These are phyloP conservation scores for Antheraea yamamai DNA, from an alignment of 2,888 invertebrate genomes.

Conservation along the genomic window DNA sequence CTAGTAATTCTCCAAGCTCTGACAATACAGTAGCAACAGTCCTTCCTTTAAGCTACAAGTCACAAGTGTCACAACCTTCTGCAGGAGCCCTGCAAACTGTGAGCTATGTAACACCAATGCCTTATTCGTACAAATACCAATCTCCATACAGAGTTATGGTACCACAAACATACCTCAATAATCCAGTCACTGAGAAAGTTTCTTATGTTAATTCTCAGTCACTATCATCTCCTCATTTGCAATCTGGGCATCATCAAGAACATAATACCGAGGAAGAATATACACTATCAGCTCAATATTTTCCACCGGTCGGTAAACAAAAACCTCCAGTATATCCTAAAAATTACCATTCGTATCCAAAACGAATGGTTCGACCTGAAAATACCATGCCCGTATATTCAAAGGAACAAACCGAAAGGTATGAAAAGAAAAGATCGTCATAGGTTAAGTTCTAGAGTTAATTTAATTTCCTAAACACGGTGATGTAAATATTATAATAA, in stretches of 20 bases:
- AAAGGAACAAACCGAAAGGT: constrained; percentile 47
- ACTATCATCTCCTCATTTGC: constrained; percentile 52
- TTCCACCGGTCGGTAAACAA: constrained; percentile 55
- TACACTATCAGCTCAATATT: constrained; percentile 50
- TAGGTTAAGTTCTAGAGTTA: constrained; percentile 9
- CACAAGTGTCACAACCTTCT: constrained; percentile 38
- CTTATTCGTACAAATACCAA: constrained; percentile 63
- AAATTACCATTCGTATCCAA: constrained; percentile 70
- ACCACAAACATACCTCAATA: constrained; percentile 65
- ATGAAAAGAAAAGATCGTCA: constrained; percentile 41
- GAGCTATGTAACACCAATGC: constrained; percentile 72
- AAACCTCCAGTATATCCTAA: constrained; percentile 61
- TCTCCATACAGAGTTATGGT: constrained; percentile 72
- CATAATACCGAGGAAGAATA: constrained; percentile 63
- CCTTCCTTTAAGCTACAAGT: constrained; percentile 60
- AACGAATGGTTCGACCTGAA: constrained; percentile 63
- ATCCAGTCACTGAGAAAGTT: constrained; percentile 63
- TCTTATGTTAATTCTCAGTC: constrained; percentile 71
- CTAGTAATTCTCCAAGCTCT: constrained; percentile 82
- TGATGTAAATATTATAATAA: constrained; percentile 10
- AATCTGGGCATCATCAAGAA: constrained; percentile 45
- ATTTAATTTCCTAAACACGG: neutral
- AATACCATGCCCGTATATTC: constrained; percentile 41
- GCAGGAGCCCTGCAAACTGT: constrained; percentile 59
- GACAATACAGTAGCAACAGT: constrained; percentile 83